Percentiles rank a stretch among this genome's conserved stretches.
These are phyloP conservation scores for Ptilodon capucinus DNA, from an alignment of 2,888 invertebrate genomes.

Conservation along the genomic window DNA sequence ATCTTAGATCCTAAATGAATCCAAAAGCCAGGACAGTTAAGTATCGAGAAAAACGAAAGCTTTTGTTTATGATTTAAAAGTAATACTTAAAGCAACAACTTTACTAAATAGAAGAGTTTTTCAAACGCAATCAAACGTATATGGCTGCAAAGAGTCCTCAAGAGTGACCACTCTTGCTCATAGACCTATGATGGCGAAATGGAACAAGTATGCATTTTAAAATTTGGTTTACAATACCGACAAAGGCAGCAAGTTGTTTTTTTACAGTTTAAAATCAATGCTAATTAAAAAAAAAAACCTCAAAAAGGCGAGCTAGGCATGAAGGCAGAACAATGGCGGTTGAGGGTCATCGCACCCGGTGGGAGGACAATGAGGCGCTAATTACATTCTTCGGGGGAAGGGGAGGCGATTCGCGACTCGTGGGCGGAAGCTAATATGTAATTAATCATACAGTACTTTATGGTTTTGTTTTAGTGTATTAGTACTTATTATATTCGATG, in stretches of 20 bases:
- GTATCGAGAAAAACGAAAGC: too few species aligned
- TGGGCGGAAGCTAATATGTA: constrained; percentile 18
- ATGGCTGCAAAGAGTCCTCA: too few species aligned
- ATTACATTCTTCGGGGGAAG: constrained; percentile 41
- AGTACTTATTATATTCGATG: neutral
- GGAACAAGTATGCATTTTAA: too few species aligned
- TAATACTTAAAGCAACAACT: too few species aligned
- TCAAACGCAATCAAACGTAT: too few species aligned
- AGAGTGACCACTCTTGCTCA: too few species aligned
- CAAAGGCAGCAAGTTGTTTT: neutral
- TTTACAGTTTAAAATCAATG: neutral
- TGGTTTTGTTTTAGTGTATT: constrained; percentile 9
- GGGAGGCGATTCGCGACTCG: constrained; percentile 8
- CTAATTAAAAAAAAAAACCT: neutral
- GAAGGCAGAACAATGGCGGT: constrained; percentile 1
- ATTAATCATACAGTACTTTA: constrained; percentile 26
- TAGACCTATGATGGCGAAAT: too few species aligned
- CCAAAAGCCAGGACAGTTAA: too few species aligned
- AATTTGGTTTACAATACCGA: too few species aligned
- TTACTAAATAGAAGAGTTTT: too few species aligned
- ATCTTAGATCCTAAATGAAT: too few species aligned
- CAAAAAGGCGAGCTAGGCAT: neutral
- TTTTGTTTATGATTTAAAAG: too few species aligned
- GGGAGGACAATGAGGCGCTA: constrained; percentile 56
- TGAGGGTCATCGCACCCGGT: constrained; percentile 61